Conservation (phyloP, 1,140 invertebrate species). For the Eciton burchellii region DNA sequence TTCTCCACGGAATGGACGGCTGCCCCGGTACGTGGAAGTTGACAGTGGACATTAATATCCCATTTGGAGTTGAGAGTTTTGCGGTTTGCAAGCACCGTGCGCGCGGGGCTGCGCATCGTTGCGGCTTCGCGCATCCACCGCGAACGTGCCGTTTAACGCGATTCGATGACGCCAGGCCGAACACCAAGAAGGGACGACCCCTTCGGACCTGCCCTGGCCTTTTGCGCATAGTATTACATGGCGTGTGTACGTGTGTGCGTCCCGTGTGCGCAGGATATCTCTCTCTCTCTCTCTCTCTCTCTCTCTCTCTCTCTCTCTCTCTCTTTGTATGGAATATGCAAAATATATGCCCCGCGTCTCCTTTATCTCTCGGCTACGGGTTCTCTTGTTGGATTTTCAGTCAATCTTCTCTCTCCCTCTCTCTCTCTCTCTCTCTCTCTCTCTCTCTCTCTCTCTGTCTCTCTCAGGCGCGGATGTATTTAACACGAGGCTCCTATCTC, state of each 20-base stretch:
- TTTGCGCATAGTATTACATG: constrained; percentile 7
- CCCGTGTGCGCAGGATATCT: neutral
- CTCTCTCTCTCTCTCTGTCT: too few relatives aligned
- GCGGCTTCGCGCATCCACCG: constrained; percentile 42
- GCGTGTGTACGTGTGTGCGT: neutral
- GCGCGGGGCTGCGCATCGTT: constrained; percentile 54
- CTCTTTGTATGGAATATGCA: too few relatives aligned
- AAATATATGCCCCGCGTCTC: neutral
- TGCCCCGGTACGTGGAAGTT: constrained; percentile 61
- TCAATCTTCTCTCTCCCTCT: neutral
- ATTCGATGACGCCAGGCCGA: constrained; percentile 54
- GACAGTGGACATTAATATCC: constrained; percentile 81
- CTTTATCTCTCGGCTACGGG: neutral
- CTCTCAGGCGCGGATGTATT: neutral
- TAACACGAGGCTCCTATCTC: neutral
- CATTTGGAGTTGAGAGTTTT: constrained; percentile 82
- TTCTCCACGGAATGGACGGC: constrained; percentile 61
- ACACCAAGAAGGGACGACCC: constrained; percentile 12
- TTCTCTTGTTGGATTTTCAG: neutral
- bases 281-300: too few relatives aligned
- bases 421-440: too few relatives aligned
- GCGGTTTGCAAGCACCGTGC: constrained; percentile 73
- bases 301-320: too few relatives aligned
- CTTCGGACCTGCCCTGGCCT: neutral
- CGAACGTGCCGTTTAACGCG: constrained; percentile 56